Percentiles rank a stretch among this genome's conserved stretches.
These are phyloP conservation scores for Rhodinocichla rosea DNA, from an alignment of 2,113 vertebrate species.

Conservation along the genomic window DNA sequence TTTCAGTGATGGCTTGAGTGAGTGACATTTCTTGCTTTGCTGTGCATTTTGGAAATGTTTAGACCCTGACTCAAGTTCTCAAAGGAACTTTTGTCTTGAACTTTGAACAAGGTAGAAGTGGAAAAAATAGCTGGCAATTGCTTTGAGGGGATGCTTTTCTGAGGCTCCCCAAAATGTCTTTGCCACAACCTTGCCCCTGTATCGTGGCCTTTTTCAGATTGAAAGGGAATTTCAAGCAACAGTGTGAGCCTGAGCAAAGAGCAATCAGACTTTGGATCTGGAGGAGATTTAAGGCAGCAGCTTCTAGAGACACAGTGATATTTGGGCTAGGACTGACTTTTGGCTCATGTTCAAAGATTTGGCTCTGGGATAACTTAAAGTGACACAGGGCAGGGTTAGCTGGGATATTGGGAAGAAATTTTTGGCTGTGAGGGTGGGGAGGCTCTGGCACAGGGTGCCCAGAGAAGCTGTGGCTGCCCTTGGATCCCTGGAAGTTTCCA, in stretches of 20 bases:
- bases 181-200: not conserved
- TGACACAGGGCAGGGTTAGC: not conserved
- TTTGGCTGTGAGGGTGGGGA: fast-evolving
- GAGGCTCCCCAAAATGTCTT: not conserved
- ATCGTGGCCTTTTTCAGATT: not conserved
- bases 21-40: not conserved
- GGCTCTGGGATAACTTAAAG: not conserved
- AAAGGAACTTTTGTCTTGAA: not conserved
- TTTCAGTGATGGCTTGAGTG: not conserved
- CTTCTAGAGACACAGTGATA: not conserved
- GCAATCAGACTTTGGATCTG: not conserved
- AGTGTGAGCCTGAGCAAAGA: not conserved
- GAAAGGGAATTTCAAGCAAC: not conserved
- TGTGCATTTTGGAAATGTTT: not conserved
- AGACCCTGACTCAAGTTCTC: not conserved
- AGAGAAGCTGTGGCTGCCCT: not conserved
- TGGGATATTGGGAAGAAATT: not conserved
- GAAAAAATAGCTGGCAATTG: not conserved
- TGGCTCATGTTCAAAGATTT: not conserved
- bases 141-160: not conserved
- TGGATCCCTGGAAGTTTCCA: not conserved
- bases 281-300: not conserved
- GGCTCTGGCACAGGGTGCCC: not conserved
- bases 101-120: not conserved
- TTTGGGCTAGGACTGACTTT: not conserved